These are phyloP conservation scores for Lycaon pictus DNA, from an alignment of 2,113 vertebrate species.

Conservation along the genomic window DNA sequence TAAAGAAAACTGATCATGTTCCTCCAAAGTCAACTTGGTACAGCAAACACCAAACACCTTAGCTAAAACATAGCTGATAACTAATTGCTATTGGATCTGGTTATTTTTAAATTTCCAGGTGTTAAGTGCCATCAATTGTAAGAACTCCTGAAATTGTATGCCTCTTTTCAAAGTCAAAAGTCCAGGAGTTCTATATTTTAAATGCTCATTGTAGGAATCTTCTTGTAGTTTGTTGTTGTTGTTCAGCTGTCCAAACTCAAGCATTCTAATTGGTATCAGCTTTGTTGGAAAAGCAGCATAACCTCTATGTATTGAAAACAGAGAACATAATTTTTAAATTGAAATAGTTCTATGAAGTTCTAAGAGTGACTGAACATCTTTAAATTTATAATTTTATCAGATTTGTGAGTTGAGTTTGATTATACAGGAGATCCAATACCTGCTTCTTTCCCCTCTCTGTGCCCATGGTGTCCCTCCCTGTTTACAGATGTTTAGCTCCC, in stretches of 20 bases:
- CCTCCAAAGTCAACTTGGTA: not conserved
- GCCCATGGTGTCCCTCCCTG: no score
- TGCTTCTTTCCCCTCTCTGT: no score
- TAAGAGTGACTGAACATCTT: not conserved
- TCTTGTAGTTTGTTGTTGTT: not conserved
- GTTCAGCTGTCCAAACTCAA: not conserved
- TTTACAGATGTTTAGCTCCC: no score
- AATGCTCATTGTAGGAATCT: not conserved
- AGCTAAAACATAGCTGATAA: not conserved
- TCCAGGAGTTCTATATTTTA: not conserved
- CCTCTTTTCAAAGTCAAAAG: not conserved
- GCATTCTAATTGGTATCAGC: not conserved
- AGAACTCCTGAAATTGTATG: no score
- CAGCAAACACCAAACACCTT: not conserved
- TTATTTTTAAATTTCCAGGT: no score
- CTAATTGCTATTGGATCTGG: not conserved
- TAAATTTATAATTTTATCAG: not conserved
- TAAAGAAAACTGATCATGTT: conserved; percentile 4
- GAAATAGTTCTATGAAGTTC: not conserved
- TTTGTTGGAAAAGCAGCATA: not conserved
- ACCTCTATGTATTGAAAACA: not conserved
- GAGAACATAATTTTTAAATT: conserved; percentile 5
- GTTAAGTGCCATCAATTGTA: no score
- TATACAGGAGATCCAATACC: not conserved
- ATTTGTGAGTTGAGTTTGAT: not conserved